phyloP scores from a whole-genome alignment of 2,888 invertebrate species.

The Melieria crassipennis region DNA sequence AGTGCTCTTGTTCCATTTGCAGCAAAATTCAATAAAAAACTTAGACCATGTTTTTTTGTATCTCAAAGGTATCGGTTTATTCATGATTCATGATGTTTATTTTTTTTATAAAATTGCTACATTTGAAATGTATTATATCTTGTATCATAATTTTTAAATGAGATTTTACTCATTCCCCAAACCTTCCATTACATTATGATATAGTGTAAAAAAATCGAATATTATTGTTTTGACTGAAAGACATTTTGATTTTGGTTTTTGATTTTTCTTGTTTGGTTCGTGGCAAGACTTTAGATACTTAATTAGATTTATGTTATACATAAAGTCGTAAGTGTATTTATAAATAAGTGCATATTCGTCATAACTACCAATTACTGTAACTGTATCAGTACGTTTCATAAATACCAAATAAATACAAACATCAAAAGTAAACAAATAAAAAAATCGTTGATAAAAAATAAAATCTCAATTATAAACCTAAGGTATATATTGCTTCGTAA shows the following conservation, averaged over 20 bases:
- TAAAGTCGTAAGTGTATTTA: not conserved
- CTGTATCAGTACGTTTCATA: conserved; percentile 1
- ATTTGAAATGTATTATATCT: conserved; percentile 6
- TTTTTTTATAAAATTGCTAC: conserved; percentile 10
- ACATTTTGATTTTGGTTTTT: not conserved
- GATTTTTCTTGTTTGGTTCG: conserved; percentile 4
- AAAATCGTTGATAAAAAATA: not conserved
- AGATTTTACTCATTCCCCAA: not conserved
- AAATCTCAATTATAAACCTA: conserved; percentile 1
- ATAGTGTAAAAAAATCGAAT: conserved; percentile 8
- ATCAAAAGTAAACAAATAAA: conserved; percentile 4
- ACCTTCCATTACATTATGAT: not conserved
- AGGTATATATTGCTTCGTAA: conserved; percentile 5
- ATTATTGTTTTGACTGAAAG: not conserved
- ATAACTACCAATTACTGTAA: not conserved
- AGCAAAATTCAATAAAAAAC: not conserved
- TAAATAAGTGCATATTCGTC: not conserved
- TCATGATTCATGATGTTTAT: not conserved
- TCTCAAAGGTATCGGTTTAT: conserved; percentile 44
- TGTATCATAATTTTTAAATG: not conserved
- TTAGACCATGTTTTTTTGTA: conserved; percentile 33
- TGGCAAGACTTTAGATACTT: conserved; percentile 18
- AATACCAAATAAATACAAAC: conserved; percentile 8
- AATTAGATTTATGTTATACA: not conserved
- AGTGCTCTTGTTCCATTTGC: not conserved